These are phyloP conservation scores for Cecidostiba fungosa DNA, from an alignment of 2,888 invertebrate species.

Conservation along the genomic window DNA sequence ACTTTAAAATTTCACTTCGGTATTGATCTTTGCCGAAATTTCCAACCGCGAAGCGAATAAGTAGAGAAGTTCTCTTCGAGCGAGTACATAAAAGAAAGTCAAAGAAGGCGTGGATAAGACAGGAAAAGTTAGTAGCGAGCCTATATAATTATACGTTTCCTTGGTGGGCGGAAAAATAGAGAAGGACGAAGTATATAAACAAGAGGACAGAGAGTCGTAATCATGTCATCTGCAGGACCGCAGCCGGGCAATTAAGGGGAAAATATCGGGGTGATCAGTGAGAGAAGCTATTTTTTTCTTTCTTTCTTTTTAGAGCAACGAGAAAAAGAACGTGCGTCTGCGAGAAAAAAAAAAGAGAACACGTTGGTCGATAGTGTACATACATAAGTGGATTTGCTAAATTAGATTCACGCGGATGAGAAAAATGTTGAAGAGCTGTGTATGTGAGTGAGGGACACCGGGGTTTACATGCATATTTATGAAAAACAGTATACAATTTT, in stretches of 20 bases:
- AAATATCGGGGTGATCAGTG: background rate
- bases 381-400: background rate
- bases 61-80: background rate
- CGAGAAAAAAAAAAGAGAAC: background rate
- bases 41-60: background rate
- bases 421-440: background rate
- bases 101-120: background rate
- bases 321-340: background rate
- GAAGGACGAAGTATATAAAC: slow-evolving; percentile 23
- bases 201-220: slow-evolving; percentile 22
- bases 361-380: background rate
- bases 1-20: background rate
- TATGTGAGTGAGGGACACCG: too few relatives aligned
- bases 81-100: background rate
- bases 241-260: background rate
- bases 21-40: slow-evolving; percentile 21
- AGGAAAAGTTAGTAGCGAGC: slow-evolving; percentile 15
- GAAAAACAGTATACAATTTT: too few relatives aligned
- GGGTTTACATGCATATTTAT: too few relatives aligned
- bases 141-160: slow-evolving; percentile 10
- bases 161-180: background rate
- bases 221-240: slow-evolving; percentile 26
- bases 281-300: background rate
- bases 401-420: background rate
- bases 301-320: background rate